A percentile compares a stretch with the other conserved stretches of the same genome.
Evolutionary conservation across 2,888 invertebrate species (phyloP).

Genomic region (Branchellion lobata): DNA sequence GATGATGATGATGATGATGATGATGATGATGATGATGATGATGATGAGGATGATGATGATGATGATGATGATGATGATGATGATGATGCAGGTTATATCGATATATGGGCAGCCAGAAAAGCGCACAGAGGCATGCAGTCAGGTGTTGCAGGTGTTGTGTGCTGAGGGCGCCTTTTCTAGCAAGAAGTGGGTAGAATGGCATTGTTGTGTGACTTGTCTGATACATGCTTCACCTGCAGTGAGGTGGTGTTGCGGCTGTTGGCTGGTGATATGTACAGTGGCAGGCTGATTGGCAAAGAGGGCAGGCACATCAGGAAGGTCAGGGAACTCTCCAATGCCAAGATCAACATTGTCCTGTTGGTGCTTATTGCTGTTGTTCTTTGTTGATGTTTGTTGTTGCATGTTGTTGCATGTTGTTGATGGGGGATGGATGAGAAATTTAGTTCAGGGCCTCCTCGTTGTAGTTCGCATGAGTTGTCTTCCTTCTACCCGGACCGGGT

Average conservation of each 20-base stretch:
- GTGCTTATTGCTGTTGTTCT: not conserved
- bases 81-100: slow-evolving; percentile 81
- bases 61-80: too few species aligned
- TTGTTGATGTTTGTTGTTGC: not conserved
- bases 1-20: not conserved
- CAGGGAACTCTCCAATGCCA: slow-evolving; percentile 95
- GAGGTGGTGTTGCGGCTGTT: slow-evolving; percentile 82
- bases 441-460: not conserved
- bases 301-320: slow-evolving; percentile 96
- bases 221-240: slow-evolving; percentile 24
- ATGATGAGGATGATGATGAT: not conserved
- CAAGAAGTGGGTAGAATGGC: slow-evolving; percentile 32
- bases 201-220: too few species aligned
- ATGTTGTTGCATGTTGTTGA: slow-evolving; percentile 60
- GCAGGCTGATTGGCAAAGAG: slow-evolving; percentile 93
- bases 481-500: slow-evolving; percentile 76
- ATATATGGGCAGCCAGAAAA: slow-evolving; percentile 97
- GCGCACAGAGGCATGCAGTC: slow-evolving; percentile 94
- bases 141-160: slow-evolving; percentile 94
- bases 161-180: slow-evolving; percentile 72
- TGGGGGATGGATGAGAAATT: too few species aligned
- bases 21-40: too few species aligned
- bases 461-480: slow-evolving; percentile 51
- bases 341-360: slow-evolving; percentile 87
- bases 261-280: slow-evolving; percentile 95